Conservation (phyloP, 2,797 vertebrate species). For the Cygnus olor region DNA sequence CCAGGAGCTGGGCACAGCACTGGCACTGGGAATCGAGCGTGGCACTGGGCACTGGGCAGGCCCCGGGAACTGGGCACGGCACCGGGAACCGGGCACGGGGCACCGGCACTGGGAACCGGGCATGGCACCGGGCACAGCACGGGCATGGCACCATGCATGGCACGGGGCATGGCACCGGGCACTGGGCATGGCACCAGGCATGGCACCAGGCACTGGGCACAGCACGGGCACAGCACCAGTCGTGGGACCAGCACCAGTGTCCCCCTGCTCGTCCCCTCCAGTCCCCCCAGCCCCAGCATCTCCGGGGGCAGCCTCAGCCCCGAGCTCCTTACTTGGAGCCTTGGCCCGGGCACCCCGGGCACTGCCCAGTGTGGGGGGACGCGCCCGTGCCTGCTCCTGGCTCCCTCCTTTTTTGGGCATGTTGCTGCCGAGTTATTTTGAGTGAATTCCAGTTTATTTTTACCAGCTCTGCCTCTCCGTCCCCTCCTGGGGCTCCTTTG, state of each 20-base stretch:
- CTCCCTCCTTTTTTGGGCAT: conserved; percentile 81
- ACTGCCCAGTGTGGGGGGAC: not conserved
- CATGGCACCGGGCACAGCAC: not conserved
- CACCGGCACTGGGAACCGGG: not conserved
- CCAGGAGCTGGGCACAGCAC: not conserved
- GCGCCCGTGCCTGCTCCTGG: not conserved
- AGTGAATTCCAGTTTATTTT: conserved; percentile 84
- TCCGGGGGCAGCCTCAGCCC: not conserved
- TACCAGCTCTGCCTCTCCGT: conserved; percentile 63
- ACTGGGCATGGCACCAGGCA: not conserved
- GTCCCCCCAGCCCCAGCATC: not conserved
- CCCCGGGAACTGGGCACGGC: not conserved
- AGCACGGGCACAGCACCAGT: too few species aligned
- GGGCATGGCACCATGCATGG: not conserved
- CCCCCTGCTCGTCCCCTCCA: not conserved
- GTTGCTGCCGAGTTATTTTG: conserved; percentile 77
- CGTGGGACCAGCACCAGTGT: too few species aligned
- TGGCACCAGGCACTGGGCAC: not conserved
- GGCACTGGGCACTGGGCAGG: not conserved
- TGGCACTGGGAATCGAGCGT: not conserved
- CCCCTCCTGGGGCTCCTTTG: not conserved
- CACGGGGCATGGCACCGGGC: not conserved
- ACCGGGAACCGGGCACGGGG: not conserved
- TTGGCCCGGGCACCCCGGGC: not conserved
- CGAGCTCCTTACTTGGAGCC: not conserved